Conservation (phyloP, 1,140 invertebrate species). For the Drosophila trapezifrons region DNA sequence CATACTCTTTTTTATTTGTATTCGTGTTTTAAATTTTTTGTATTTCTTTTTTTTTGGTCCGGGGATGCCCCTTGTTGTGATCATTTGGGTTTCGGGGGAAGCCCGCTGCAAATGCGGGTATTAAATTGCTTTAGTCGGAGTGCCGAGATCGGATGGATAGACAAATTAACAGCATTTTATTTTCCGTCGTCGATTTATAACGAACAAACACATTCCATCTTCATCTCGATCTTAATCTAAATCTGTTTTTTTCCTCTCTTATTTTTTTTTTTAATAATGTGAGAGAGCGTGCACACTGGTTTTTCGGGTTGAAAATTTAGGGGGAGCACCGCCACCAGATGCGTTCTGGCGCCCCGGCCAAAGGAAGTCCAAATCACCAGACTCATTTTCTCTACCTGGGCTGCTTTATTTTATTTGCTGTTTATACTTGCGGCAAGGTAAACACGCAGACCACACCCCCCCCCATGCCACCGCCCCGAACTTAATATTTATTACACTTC, state of each 20-base stretch:
- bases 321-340: slow-evolving; percentile 59
- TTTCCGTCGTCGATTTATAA: slow-evolving; percentile 53
- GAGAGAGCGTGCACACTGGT: slow-evolving; percentile 38
- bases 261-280: neutral
- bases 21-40: slow-evolving; percentile 12
- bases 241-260: slow-evolving; percentile 9
- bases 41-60: slow-evolving; percentile 13
- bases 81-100: slow-evolving; percentile 59
- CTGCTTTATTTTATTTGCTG: slow-evolving; percentile 49
- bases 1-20: slow-evolving; percentile 29
- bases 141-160: slow-evolving; percentile 62
- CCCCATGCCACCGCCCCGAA: neutral
- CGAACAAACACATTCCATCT: slow-evolving; percentile 38
- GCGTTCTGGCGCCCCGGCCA: slow-evolving; percentile 64
- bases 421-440: slow-evolving; percentile 72
- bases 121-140: slow-evolving; percentile 72
- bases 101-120: slow-evolving; percentile 49
- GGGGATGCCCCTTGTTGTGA: slow-evolving; percentile 61
- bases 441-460: slow-evolving; percentile 59
- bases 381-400: slow-evolving; percentile 52
- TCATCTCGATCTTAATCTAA: slow-evolving; percentile 41
- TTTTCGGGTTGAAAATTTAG: slow-evolving; percentile 40
- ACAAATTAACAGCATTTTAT: slow-evolving; percentile 69
- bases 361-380: slow-evolving; percentile 74
- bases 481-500: slow-evolving; percentile 65